These are phyloP conservation scores for Antheraea mylitta DNA, from an alignment of 1,140 invertebrate species.

Conservation along the genomic window DNA sequence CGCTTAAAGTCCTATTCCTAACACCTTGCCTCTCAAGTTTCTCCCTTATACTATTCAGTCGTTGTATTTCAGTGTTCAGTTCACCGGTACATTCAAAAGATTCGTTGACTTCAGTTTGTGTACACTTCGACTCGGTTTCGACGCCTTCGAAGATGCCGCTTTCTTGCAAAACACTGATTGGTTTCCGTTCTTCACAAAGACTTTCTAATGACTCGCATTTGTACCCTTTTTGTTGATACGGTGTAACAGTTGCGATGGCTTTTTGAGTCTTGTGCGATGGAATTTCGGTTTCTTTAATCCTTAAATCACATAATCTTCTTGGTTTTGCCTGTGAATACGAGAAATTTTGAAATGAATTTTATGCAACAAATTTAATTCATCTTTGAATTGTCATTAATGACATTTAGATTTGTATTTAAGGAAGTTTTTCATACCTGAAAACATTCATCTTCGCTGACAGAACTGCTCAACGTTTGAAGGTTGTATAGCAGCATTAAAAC, in stretches of 20 bases:
- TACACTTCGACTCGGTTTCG: slow-evolving; percentile 72
- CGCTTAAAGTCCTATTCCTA: slow-evolving; percentile 72
- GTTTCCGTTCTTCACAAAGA: slow-evolving; percentile 65
- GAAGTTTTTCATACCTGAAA: slow-evolving; percentile 53
- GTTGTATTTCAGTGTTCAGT: slow-evolving; percentile 79
- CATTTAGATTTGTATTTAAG: background rate
- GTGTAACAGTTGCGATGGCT: slow-evolving; percentile 75
- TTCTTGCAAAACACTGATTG: slow-evolving; percentile 79
- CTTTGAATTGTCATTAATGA: slow-evolving; percentile 13
- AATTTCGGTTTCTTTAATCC: slow-evolving; percentile 59
- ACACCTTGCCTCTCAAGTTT: slow-evolving; percentile 77
- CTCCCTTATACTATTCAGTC: slow-evolving; percentile 79
- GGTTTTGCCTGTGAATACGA: slow-evolving; percentile 60
- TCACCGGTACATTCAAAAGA: slow-evolving; percentile 70
- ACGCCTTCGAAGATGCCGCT: slow-evolving; percentile 83
- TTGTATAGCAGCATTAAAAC: slow-evolving; percentile 79
- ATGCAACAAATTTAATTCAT: slow-evolving; percentile 9
- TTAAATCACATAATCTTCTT: slow-evolving; percentile 64
- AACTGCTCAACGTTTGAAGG: slow-evolving; percentile 77
- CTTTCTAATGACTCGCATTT: slow-evolving; percentile 67
- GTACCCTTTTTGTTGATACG: slow-evolving; percentile 71
- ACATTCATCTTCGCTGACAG: slow-evolving; percentile 74
- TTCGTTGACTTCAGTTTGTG: slow-evolving; percentile 79
- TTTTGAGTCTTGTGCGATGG: slow-evolving; percentile 68
- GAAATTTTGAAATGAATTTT: slow-evolving; percentile 28